A percentile compares a stretch with the other conserved stretches of the same genome.
These are phyloP conservation scores for Nomada flava DNA, from an alignment of 2,888 invertebrate species.

Conservation along the genomic window DNA sequence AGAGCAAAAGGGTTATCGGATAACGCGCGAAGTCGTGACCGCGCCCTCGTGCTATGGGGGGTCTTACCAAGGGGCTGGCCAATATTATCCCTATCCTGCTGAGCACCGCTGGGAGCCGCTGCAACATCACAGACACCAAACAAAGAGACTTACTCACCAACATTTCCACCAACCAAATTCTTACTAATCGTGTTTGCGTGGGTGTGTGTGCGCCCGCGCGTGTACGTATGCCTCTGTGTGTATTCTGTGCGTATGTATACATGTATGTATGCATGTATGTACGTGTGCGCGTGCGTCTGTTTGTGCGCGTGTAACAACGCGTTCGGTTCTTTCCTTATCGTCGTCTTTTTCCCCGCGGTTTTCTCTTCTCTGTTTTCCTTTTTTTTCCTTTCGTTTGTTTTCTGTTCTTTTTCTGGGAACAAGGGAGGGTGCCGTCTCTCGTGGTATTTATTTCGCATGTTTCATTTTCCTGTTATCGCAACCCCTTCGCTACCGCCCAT, in stretches of 20 bases:
- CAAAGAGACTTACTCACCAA: slow-evolving; percentile 84
- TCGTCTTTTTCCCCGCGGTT: slow-evolving; percentile 7
- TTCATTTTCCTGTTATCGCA: background rate
- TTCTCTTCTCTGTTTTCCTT: background rate
- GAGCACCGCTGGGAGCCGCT: slow-evolving; percentile 98
- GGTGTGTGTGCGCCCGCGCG: slow-evolving; percentile 27
- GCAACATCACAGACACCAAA: slow-evolving; percentile 86
- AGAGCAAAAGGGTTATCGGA: background rate
- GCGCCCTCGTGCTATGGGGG: slow-evolving; percentile 77
- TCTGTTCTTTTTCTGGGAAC: background rate
- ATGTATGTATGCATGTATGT: slow-evolving; percentile 59
- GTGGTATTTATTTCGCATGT: background rate
- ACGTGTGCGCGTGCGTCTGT: slow-evolving; percentile 39
- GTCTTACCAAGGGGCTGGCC: slow-evolving; percentile 97
- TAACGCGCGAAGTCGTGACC: slow-evolving; percentile 72
- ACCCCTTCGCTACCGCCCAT: background rate
- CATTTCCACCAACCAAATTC: slow-evolving; percentile 81
- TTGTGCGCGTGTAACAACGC: slow-evolving; percentile 51
- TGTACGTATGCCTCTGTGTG: too few relatives aligned
- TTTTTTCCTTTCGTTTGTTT: background rate
- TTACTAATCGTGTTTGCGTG: slow-evolving; percentile 75
- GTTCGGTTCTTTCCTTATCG: slow-evolving; percentile 46
- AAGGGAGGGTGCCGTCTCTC: background rate
- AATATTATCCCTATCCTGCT: slow-evolving; percentile 98
- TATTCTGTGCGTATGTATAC: too few relatives aligned